Percentiles rank a stretch among this genome's conserved stretches.
Evolutionary conservation across 2,888 invertebrate species (phyloP).

Genomic region (Neuroscelio doddi): DNA sequence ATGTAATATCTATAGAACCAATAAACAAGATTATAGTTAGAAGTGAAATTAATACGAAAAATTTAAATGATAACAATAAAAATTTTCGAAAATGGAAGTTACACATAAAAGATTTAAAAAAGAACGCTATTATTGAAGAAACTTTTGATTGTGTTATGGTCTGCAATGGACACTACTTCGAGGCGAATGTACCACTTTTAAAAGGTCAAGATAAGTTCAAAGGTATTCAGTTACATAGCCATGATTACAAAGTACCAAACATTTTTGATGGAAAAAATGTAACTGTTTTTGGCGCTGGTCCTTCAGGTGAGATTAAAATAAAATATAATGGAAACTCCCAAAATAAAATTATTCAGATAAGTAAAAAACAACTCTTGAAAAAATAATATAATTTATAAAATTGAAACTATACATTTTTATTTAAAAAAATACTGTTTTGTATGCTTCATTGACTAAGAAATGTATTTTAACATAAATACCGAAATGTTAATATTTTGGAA

Average conservation of each 20-base stretch:
- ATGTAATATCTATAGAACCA: too few relatives aligned
- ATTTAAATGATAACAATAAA: slow-evolving; percentile 20
- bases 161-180: slow-evolving; percentile 74
- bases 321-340: background rate
- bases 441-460: too few relatives aligned
- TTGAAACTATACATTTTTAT: slow-evolving; percentile 2
- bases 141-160: slow-evolving; percentile 70
- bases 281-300: slow-evolving; percentile 69
- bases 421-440: too few relatives aligned
- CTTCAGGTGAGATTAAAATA: slow-evolving; percentile 63
- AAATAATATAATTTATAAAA: background rate
- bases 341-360: background rate
- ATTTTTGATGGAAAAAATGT: slow-evolving; percentile 63
- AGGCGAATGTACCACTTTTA: slow-evolving; percentile 72
- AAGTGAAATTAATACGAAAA: too few relatives aligned
- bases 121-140: slow-evolving; percentile 52
- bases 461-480: too few relatives aligned
- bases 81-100: slow-evolving; percentile 62
- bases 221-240: slow-evolving; percentile 68
- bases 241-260: slow-evolving; percentile 69
- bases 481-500: too few relatives aligned
- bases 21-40: too few relatives aligned
- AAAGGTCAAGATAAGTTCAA: slow-evolving; percentile 70
- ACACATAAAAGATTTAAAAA: slow-evolving; percentile 61
- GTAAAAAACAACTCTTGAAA: too few relatives aligned